phyloP scores from a whole-genome alignment of 2,113 vertebrate species.

The Australoheros scitulus region DNA sequence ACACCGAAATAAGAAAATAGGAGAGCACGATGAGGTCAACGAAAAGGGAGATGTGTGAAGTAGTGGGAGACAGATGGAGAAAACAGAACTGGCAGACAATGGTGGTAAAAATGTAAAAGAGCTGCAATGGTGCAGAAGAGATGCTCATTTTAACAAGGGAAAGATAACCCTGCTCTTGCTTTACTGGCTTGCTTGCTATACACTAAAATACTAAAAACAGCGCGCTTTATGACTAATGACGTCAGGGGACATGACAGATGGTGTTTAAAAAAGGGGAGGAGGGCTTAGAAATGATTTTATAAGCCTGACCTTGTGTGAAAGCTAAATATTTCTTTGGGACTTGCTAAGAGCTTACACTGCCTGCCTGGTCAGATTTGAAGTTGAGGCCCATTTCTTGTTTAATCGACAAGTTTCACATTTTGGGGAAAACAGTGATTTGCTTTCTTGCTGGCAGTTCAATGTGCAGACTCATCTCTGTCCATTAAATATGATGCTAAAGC shows the following conservation, averaged over 20 bases:
- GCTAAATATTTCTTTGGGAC: neutral
- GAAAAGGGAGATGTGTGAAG: slow-evolving; percentile 30
- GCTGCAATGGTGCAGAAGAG: slow-evolving; percentile 21
- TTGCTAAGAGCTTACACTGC: neutral
- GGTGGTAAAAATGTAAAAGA: slow-evolving; percentile 23
- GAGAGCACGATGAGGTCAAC: slow-evolving; percentile 40
- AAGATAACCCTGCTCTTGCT: neutral
- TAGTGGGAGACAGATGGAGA: slow-evolving; percentile 58
- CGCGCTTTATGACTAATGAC: neutral
- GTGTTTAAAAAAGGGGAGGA: neutral
- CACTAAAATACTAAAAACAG: neutral
- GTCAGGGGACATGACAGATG: neutral
- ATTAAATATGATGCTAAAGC: neutral
- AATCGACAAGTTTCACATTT: neutral
- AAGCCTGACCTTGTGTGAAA: neutral
- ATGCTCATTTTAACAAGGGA: slow-evolving; percentile 48
- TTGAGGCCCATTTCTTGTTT: neutral
- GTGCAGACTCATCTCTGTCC: neutral
- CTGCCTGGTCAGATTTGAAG: neutral
- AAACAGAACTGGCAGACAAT: slow-evolving; percentile 53
- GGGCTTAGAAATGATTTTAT: neutral
- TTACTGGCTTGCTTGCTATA: neutral
- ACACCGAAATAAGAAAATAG: slow-evolving; percentile 12
- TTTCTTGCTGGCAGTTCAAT: neutral
- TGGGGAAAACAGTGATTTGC: neutral